Evolutionary conservation across 2,888 invertebrate species (phyloP), one percentile per base, ranked within the genome.

Genomic region (Phortica okadai): DNA sequence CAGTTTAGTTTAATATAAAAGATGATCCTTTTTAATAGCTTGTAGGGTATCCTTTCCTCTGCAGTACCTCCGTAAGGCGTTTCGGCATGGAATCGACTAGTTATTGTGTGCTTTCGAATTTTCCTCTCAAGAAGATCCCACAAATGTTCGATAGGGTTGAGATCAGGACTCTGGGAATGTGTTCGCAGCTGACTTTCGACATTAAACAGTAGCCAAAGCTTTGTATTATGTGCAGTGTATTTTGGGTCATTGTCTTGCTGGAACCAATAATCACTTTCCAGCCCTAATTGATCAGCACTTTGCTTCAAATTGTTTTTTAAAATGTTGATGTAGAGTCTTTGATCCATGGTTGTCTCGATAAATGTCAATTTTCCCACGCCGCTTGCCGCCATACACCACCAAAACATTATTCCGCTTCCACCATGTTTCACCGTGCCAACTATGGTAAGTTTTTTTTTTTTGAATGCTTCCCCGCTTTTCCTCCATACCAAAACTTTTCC

Each of bases 331-430:
- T 78, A 79, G 41, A 42, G 42, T 10, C 21, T 76, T 16, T 80
- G 74, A 45, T 79, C 73, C 78, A 80, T 80, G 10, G 59, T 75
- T 5, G 74, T 66, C 0, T 76, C 80, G 4, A 79, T 80, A 42
- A 78, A 80, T 6, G 54, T 69, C 14, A 80, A 64, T 14, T 81
- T 78, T 25, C 79, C 78, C 1, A 82, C 78, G 54, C 77, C 79
- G 33, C 33, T 72, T n/a, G 77, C 77, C 8, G 78, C 77, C 80
- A 81, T 78, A 75, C 75, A 80, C 1, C 74, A 73, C 73, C 76
- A 80, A 25, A 79, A 79, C 73, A 80, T 79, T 14, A 76, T 56
- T 33, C 76, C 73, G 56, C 77, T 76, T 56, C 79, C 80, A 70
- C 79, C 77, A 70, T 81, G 72, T 54, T 81, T 82, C 1, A 82